Percentiles rank a stretch among this genome's conserved stretches.
These are phyloP conservation scores for Turdus rufiventris DNA, from an alignment of 2,113 vertebrate species.

Conservation along the genomic window DNA sequence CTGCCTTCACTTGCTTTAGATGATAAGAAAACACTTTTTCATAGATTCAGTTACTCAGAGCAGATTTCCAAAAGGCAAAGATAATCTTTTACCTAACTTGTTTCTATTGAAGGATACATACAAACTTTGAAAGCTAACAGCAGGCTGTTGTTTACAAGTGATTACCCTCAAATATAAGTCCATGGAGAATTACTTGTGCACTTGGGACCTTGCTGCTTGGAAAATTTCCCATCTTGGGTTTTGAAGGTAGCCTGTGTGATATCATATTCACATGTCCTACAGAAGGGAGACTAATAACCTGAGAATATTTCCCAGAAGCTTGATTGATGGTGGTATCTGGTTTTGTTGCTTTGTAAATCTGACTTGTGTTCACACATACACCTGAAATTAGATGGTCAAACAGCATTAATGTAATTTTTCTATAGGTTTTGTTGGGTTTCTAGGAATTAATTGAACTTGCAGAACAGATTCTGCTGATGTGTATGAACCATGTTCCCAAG, in stretches of 20 bases:
- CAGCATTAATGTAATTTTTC: not conserved
- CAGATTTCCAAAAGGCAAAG: not conserved
- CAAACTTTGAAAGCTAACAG: not conserved
- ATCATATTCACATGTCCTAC: not conserved
- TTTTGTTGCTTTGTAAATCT: not conserved
- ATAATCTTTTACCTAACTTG: not conserved
- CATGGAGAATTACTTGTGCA: not conserved
- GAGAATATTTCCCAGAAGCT: not conserved
- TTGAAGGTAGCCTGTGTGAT: not conserved
- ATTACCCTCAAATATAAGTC: not conserved
- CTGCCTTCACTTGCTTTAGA: not conserved
- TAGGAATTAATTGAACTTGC: not conserved
- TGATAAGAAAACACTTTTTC: not conserved
- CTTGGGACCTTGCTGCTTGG: not conserved
- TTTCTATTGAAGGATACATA: not conserved
- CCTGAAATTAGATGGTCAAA: not conserved
- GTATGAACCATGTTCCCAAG: not conserved
- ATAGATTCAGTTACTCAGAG: not conserved
- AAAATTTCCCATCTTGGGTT: not conserved
- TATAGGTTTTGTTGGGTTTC: not conserved
- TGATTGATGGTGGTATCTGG: not conserved
- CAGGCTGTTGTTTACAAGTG: not conserved
- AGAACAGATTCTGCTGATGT: not conserved
- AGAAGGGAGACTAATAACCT: not conserved
- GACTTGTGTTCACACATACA: not conserved